Base-by-base conservation (phyloP, 2,113 vertebrate species). In the Microcebus murinus region DNA sequence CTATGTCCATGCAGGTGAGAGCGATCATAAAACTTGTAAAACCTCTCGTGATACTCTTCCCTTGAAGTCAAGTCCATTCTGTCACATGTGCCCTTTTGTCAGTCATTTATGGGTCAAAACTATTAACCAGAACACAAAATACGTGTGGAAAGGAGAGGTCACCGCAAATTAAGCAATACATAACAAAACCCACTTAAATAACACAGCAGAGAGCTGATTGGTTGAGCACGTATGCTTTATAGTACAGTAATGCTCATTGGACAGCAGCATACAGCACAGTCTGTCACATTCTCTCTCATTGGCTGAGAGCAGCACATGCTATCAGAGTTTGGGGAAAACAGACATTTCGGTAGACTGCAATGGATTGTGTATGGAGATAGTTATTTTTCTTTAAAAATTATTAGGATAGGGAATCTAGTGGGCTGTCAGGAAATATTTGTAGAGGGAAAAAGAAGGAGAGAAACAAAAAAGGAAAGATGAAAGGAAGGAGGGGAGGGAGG, bases 371-470 rank as follows among this genome's bases (percentile, higher is more conserved):
- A 21, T 61, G 25, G 27, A 59, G 10, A n/a, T 61, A 29, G 1
- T 18, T 29, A 10, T 21, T 77, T 67, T 70, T 39, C n/a, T 42
- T 91, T 85, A 45, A 82, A 92, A 87, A 59, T 55, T 80, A 76
- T 42, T 92, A 90, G 83, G 92, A 96, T 89, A 4, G 8, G 82
- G 96, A 91, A 95, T 90, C 96, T 39, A 93, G 96, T 81, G 96
- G 96, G 59, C 87, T 98, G 96, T 96, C 67, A 91, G 97, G 93
- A 96, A 94, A 90, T 84, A 86, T 90, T 20, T 77, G 59, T 71
- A 59, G 87, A 95, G 87, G 92, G 81, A 71, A 89, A 89, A 94
- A 94, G 71, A 45, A 18, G 15, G 39, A 84, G 31, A 74, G 68
- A 82, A 85, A 79, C 42, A 95, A 91, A 4, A 45, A 79, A 95